A percentile compares a stretch with the other conserved stretches of the same genome.
phyloP scores from a whole-genome alignment of 2,797 vertebrate species.

The Poecilia picta region DNA sequence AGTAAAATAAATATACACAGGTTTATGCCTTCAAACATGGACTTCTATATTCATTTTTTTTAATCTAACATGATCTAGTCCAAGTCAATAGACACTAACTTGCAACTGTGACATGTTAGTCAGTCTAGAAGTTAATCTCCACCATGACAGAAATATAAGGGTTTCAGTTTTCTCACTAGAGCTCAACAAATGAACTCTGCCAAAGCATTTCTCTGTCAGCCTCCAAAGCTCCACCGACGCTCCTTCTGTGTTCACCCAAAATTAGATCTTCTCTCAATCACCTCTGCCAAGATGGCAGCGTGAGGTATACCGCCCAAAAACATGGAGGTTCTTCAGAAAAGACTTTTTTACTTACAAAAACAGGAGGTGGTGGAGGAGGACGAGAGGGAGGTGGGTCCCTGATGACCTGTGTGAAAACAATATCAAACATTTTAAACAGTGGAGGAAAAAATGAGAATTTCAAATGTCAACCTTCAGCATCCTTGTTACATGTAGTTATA shows the following conservation, averaged over 20 bases:
- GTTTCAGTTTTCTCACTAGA: conserved; percentile 14
- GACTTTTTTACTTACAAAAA: conserved; percentile 68
- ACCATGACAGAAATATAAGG: background rate
- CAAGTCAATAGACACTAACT: background rate
- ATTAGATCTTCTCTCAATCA: conserved; percentile 16
- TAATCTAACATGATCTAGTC: background rate
- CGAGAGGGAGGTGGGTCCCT: conserved; percentile 79
- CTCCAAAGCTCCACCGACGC: conserved; percentile 22
- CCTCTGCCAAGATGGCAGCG: conserved; percentile 11
- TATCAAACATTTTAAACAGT: background rate
- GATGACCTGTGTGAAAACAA: conserved; percentile 74
- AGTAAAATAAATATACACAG: background rate
- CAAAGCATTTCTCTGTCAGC: conserved; percentile 18
- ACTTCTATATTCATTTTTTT: background rate
- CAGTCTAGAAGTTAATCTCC: background rate
- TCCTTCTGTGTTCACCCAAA: conserved; percentile 30
- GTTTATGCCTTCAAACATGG: background rate
- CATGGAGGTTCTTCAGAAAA: background rate
- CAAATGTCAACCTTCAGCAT: background rate
- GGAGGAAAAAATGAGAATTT: background rate
- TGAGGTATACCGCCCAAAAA: conserved; percentile 2
- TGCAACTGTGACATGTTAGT: background rate
- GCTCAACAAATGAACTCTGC: conserved; percentile 6
- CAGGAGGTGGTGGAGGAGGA: conserved; percentile 74
- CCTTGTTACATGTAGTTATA: background rate